phyloP scores from a whole-genome alignment of 2,113 vertebrate species.

The Vicugna pacos region DNA sequence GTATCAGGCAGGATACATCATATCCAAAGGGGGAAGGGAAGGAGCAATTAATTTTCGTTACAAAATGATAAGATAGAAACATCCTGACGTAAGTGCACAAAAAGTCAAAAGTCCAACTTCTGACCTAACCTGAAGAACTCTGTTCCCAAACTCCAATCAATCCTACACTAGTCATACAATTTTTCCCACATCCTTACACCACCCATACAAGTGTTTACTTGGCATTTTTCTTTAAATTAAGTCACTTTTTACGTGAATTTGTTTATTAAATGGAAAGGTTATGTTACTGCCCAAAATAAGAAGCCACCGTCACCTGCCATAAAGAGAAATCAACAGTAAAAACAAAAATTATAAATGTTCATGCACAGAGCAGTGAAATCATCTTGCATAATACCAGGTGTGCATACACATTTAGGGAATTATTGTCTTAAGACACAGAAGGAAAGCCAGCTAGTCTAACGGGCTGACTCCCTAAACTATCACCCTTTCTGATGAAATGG shows the following conservation, averaged over 20 bases:
- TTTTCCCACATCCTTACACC: background rate
- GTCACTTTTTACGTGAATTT: background rate
- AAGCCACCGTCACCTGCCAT: background rate
- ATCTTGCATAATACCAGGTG: background rate
- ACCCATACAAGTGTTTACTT: background rate
- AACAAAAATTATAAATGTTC: background rate
- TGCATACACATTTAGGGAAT: background rate
- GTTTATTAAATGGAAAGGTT: background rate
- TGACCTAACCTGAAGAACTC: background rate
- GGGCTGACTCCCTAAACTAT: background rate
- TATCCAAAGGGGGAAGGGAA: background rate
- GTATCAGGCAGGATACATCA: no score
- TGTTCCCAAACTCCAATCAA: background rate
- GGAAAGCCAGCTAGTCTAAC: background rate
- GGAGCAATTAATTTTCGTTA: background rate
- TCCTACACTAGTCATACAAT: background rate
- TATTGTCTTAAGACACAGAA: background rate
- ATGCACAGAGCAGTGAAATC: background rate
- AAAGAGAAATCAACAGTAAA: background rate
- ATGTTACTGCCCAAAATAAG: background rate
- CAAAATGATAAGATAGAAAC: background rate
- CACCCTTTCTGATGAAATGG: background rate
- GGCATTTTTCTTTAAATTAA: conserved; percentile 10
- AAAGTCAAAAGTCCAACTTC: background rate
- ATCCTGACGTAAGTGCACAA: background rate